Evolutionary conservation across 92 coral and sea anemone species (phyloP).

Genomic region (Pocillopora grandis): DNA sequence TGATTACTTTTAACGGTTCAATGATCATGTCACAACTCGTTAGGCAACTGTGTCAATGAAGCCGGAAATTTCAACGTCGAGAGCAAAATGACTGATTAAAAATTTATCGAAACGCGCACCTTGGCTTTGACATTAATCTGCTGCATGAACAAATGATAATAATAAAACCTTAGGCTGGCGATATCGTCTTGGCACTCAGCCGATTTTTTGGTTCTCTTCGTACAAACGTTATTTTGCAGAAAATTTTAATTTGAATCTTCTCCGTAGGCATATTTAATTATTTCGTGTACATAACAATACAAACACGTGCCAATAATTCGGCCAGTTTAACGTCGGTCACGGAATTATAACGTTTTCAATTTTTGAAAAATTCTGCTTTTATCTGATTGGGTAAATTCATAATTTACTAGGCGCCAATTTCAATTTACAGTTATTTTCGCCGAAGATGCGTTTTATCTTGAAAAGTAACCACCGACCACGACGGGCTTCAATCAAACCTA

Average conservation of each 20-base stretch:
- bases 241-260: neutral
- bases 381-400: neutral
- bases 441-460: neutral
- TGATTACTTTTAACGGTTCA: constrained; percentile 10
- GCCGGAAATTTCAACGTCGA: neutral
- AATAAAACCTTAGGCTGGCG: no score
- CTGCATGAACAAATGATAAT: no score
- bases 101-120: neutral
- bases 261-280: neutral
- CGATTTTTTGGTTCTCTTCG: no score
- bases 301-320: constrained; percentile 4
- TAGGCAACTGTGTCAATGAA: neutral
- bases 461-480: no score
- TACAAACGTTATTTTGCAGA: no score
- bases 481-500: no score
- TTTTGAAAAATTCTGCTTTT: constrained; percentile 10
- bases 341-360: constrained; percentile 12
- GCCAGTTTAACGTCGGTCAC: neutral
- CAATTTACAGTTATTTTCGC: neutral
- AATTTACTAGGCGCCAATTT: neutral
- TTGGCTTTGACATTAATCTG: no score
- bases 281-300: constrained; percentile 5
- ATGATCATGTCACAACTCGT: neutral
- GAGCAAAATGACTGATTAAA: neutral
- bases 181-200: no score